Conservation (phyloP, 2,113 vertebrate genomes). For the Poecile atricapillus region DNA sequence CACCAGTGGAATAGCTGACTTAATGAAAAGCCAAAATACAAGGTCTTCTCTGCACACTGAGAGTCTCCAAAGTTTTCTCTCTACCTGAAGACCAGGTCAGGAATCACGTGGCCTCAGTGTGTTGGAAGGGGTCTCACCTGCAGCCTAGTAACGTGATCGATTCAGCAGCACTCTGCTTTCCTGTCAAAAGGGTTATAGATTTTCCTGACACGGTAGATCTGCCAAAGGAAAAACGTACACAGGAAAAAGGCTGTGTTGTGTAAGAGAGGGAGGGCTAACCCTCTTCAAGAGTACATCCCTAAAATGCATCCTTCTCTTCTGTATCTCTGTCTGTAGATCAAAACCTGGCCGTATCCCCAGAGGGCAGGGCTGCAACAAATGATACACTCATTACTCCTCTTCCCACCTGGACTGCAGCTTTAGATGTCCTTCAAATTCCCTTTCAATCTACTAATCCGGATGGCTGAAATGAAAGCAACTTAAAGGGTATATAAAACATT, state of each 20-base stretch:
- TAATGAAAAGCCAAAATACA: background rate
- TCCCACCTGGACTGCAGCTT: background rate
- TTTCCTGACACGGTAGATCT: background rate
- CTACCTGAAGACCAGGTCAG: background rate
- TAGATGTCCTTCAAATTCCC: background rate
- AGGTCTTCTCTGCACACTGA: background rate
- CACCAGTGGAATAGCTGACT: background rate
- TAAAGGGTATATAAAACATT: background rate
- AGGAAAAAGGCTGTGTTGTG: background rate
- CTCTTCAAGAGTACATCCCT: background rate
- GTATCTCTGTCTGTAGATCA: background rate
- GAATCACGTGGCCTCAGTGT: fast-evolving
- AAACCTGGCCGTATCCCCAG: background rate
- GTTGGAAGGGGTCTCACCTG: background rate
- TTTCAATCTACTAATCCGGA: background rate
- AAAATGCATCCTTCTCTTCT: background rate
- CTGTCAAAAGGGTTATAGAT: background rate
- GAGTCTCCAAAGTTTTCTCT: background rate
- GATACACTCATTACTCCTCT: background rate
- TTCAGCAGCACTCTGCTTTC: background rate
- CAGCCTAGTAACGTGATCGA: background rate
- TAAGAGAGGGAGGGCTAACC: background rate
- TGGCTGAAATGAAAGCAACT: background rate
- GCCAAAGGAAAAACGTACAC: background rate
- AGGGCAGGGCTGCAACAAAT: background rate